A percentile compares a stretch with the other conserved stretches of the same genome.
Evolutionary conservation across 2,888 invertebrate species (phyloP).

Genomic region (Mylabris sibirica): DNA sequence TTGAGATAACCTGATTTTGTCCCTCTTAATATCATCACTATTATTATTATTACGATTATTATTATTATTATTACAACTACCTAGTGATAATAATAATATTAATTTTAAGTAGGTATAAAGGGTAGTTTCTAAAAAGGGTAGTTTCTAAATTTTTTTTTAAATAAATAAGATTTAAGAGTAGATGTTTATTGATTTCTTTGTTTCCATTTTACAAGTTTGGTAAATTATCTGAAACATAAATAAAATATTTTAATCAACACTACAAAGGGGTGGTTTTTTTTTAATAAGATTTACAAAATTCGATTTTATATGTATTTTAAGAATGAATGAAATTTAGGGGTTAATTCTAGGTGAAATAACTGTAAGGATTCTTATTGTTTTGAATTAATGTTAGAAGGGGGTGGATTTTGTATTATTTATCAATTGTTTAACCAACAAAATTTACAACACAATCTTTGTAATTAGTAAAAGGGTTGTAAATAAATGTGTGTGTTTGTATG

Average conservation of each 20-base stretch:
- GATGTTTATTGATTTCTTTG: neutral
- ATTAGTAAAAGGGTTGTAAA: neutral
- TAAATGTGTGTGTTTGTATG: neutral
- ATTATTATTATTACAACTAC: neutral
- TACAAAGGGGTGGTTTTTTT: neutral
- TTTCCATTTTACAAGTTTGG: neutral
- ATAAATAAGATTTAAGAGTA: neutral
- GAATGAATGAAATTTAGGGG: neutral
- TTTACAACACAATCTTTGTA: neutral
- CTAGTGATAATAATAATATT: too few relatives aligned
- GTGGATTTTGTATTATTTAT: neutral
- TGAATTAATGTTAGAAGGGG: neutral
- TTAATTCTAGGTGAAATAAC: neutral
- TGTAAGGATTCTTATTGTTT: too few relatives aligned
- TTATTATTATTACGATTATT: too few relatives aligned
- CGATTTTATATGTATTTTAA: neutral
- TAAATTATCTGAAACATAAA: neutral
- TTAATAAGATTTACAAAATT: too few relatives aligned
- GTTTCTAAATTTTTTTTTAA: too few relatives aligned
- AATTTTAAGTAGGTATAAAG: too few relatives aligned
- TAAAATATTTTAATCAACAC: too few relatives aligned
- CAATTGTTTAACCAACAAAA: neutral
- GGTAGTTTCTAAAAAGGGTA: too few relatives aligned
- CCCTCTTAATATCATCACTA: neutral
- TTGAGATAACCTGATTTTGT: neutral